Evolutionary conservation across 2,113 vertebrate genomes (phyloP).

Genomic region (Clarias magur): DNA sequence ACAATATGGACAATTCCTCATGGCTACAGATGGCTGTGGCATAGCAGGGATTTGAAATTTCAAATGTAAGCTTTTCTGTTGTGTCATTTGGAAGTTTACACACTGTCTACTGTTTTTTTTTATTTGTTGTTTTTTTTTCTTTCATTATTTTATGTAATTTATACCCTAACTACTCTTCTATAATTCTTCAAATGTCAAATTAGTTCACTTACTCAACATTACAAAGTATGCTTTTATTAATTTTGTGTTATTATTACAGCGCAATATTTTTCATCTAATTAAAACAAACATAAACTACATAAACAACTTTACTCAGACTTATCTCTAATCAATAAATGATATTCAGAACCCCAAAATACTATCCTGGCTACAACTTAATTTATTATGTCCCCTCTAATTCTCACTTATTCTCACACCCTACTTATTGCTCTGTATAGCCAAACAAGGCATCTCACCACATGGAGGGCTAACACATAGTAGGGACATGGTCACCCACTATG

Average conservation of each 20-base stretch:
- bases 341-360: not conserved
- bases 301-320: not conserved
- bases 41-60: not conserved
- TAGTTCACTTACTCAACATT: not conserved
- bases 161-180: not conserved
- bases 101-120: not conserved
- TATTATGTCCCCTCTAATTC: not conserved
- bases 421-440: not conserved
- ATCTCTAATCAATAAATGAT: not conserved
- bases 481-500: constrained; percentile 1
- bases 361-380: not conserved
- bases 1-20: not conserved
- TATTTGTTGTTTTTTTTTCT: not conserved
- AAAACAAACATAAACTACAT: not conserved
- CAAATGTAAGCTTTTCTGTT: not conserved
- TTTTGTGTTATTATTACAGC: not conserved
- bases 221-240: not conserved
- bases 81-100: not conserved
- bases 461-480: not conserved
- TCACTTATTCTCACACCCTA: not conserved
- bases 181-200: not conserved
- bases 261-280: not conserved
- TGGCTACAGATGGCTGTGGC: not conserved
- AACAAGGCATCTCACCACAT: not conserved
- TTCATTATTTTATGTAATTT: not conserved